phyloP scores from a whole-genome alignment of 2,113 vertebrate species.

The Madoqua kirkii region DNA sequence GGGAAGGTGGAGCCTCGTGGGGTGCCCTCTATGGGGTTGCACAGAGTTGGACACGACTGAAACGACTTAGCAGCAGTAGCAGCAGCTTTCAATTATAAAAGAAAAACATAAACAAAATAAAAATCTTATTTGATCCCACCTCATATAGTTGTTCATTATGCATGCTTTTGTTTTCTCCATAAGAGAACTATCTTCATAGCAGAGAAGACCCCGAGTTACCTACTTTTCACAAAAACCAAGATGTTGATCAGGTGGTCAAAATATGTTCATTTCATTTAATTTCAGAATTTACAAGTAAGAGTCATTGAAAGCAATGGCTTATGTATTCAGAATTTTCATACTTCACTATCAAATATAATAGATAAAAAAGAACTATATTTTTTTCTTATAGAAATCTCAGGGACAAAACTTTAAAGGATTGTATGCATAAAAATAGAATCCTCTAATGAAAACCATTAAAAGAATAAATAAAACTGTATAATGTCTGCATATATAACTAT shows the following conservation, averaged over 20 bases:
- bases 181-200: background rate
- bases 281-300: background rate
- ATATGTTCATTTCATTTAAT: background rate
- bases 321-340: background rate
- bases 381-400: background rate
- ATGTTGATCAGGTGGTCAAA: background rate
- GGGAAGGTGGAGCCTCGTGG: rapidly evolving
- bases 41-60: no score
- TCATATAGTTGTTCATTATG: background rate
- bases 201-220: background rate
- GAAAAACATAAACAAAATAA: background rate
- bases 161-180: background rate
- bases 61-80: no score
- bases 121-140: background rate
- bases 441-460: background rate
- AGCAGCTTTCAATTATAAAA: background rate
- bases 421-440: background rate
- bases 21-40: no score
- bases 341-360: background rate
- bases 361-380: background rate
- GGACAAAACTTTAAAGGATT: background rate
- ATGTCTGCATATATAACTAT: background rate
- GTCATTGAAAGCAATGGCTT: background rate
- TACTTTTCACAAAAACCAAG: background rate
- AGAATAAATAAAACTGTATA: background rate